Conservation (phyloP, 1,140 invertebrate species). For the Heliothis virescens region DNA sequence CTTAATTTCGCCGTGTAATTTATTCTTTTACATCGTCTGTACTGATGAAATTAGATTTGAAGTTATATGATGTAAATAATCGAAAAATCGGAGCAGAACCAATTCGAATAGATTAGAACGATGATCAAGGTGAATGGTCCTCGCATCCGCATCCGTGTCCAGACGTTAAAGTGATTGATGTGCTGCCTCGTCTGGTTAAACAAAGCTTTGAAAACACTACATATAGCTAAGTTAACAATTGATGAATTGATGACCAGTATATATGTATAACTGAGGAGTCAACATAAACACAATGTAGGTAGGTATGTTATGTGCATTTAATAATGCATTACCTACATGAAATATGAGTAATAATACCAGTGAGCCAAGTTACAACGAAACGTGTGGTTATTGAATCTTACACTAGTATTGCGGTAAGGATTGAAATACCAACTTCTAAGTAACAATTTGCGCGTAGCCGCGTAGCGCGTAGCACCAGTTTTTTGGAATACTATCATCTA, state of each 20-base stretch:
- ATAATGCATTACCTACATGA: background rate
- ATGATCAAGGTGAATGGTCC: conserved; percentile 30
- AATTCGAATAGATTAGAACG: conserved; percentile 29
- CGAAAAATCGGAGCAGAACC: conserved; percentile 24
- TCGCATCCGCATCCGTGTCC: conserved; percentile 22
- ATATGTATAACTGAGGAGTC: too few species aligned
- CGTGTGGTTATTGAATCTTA: background rate
- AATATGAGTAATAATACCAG: background rate
- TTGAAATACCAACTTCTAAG: background rate
- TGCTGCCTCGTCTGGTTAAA: too few species aligned
- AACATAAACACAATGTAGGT: too few species aligned
- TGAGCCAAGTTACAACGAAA: conserved; percentile 1
- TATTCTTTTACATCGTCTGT: background rate
- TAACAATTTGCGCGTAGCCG: conserved; percentile 7
- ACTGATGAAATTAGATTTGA: conserved; percentile 18
- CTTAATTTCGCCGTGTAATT: background rate
- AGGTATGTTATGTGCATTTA: background rate
- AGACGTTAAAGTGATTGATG: conserved; percentile 18
- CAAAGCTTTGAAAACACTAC: too few species aligned
- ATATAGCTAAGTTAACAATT: too few species aligned
- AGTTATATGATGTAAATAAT: conserved; percentile 6
- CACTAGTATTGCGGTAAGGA: conserved; percentile 3
- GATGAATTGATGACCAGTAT: too few species aligned
- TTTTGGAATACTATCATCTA: background rate
- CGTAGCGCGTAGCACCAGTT: conserved; percentile 19